A percentile compares a stretch with the other conserved stretches of the same genome.
Evolutionary conservation across 37 sponge, comb jelly and placozoan species (phyloP).

Genomic region (Tethya wilhelma): DNA sequence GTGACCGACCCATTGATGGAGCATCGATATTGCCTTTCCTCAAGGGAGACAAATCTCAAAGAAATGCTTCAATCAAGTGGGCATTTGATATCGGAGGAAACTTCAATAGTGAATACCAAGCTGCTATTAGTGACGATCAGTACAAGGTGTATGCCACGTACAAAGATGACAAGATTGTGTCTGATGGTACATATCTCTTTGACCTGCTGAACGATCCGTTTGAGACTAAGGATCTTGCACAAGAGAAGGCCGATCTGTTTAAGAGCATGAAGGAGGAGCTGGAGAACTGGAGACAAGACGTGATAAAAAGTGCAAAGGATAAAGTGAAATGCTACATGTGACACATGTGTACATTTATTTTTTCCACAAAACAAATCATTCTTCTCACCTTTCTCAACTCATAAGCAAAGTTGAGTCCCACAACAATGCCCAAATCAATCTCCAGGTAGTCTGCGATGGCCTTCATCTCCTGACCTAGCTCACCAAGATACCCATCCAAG

Average conservation of each 20-base stretch:
- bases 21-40: conserved; percentile 57
- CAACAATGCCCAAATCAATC: conserved; percentile 62
- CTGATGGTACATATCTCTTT: conserved; percentile 26
- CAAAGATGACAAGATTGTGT: conserved; percentile 2
- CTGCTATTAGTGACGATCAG: conserved; percentile 36
- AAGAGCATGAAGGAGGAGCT: conserved; percentile 4
- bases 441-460: conserved; percentile 59
- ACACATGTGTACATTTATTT: too few relatives aligned
- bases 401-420: conserved; percentile 69
- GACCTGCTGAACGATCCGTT: conserved; percentile 41
- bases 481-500: conserved; percentile 62
- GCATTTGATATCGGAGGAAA: conserved; percentile 45
- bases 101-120: conserved; percentile 46
- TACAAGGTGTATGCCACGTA: conserved; percentile 47
- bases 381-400: conserved; percentile 72
- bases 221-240: conserved; percentile 45
- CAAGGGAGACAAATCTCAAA: background rate
- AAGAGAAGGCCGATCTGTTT: background rate
- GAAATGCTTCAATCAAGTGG: conserved; percentile 51
- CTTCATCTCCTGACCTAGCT: conserved; percentile 67
- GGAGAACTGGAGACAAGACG: conserved; percentile 44
- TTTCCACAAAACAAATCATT: too few relatives aligned
- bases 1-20: conserved; percentile 68
- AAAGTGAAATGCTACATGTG: background rate
- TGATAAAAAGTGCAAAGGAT: conserved; percentile 21